These are phyloP conservation scores for Nymphalis io DNA, from an alignment of 1,140 invertebrate genomes.

Conservation along the genomic window DNA sequence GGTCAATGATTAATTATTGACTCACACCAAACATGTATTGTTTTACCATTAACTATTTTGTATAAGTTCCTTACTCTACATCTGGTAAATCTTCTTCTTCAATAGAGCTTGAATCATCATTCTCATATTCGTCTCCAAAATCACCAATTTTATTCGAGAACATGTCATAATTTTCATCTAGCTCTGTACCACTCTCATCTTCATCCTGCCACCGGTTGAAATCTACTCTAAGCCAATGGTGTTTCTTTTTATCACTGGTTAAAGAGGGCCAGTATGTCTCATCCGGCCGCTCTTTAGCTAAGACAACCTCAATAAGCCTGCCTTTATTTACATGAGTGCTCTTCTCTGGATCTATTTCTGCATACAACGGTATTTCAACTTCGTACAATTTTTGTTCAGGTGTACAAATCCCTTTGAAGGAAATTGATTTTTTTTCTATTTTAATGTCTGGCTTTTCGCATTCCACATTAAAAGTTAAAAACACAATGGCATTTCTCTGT, in stretches of 20 bases:
- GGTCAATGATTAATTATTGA: conserved; percentile 3
- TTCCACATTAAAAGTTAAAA: conserved; percentile 94
- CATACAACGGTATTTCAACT: conserved; percentile 90
- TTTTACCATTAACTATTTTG: conserved; percentile 7
- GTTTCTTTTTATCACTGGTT: conserved; percentile 93
- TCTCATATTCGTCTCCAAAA: conserved; percentile 58
- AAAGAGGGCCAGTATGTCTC: conserved; percentile 93
- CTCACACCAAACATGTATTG: conserved; percentile 3
- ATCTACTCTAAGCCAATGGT: conserved; percentile 98
- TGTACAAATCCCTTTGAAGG: conserved; percentile 93
- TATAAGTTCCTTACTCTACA: conserved; percentile 7
- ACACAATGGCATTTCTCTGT: conserved; percentile 90
- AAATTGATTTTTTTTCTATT: conserved; percentile 89
- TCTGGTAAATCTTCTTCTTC: conserved; percentile 61
- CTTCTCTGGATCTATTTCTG: conserved; percentile 91
- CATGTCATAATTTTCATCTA: conserved; percentile 59
- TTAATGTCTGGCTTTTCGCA: conserved; percentile 89
- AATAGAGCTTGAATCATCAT: conserved; percentile 62
- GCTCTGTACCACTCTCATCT: conserved; percentile 78
- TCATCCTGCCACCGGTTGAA: conserved; percentile 99
- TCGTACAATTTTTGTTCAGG: conserved; percentile 92
- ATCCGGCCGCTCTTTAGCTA: conserved; percentile 86
- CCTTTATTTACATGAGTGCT: conserved; percentile 85
- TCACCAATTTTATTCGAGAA: conserved; percentile 57
- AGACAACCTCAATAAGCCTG: conserved; percentile 89